Percentiles rank a stretch among this genome's conserved stretches.
Conservation (phyloP, 2,888 invertebrate species). For the Lymantria monacha region DNA sequence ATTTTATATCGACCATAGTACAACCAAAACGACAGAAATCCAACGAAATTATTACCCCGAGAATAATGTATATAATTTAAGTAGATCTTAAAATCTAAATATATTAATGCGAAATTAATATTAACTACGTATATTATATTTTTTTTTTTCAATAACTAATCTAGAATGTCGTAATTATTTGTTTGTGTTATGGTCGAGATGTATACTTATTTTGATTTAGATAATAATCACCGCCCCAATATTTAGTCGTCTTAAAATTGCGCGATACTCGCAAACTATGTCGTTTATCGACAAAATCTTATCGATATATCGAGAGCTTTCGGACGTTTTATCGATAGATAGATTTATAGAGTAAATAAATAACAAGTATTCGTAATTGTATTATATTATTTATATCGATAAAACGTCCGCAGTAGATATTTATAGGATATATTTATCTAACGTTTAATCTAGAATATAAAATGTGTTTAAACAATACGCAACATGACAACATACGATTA, state of each 20-base stretch:
- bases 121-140: constrained; percentile 22
- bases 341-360: constrained; percentile 27
- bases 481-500: constrained; percentile 10
- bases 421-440: neutral
- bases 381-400: constrained; percentile 25
- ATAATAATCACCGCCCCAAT: neutral
- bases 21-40: constrained; percentile 12
- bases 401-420: constrained; percentile 26
- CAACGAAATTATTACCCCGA: constrained; percentile 2
- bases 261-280: too few species aligned
- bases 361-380: constrained; percentile 25
- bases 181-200: constrained; percentile 19
- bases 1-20: constrained; percentile 22
- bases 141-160: constrained; percentile 11
- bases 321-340: constrained; percentile 29
- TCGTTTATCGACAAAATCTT: constrained; percentile 10
- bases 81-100: constrained; percentile 6
- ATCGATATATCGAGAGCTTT: constrained; percentile 14
- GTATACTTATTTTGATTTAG: neutral
- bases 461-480: constrained; percentile 20
- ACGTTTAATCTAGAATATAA: constrained; percentile 14
- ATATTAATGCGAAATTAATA: constrained; percentile 6
- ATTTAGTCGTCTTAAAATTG: neutral
- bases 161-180: constrained; percentile 2
- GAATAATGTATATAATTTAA: constrained; percentile 6